A percentile compares a stretch with the other conserved stretches of the same genome.
Conservation (phyloP, 2,797 vertebrate genomes). For the Garrulus glandarius region DNA sequence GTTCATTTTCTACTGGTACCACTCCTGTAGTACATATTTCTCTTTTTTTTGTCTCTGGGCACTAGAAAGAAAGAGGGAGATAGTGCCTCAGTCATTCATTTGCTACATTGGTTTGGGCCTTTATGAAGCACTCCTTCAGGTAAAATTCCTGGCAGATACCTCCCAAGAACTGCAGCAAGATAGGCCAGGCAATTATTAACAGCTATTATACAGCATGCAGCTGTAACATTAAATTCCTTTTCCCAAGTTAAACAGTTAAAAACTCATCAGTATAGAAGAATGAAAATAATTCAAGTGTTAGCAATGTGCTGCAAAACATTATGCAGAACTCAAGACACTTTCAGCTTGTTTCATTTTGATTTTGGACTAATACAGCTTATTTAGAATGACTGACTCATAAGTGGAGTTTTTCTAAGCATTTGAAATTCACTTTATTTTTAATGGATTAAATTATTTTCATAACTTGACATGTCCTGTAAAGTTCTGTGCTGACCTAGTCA, state of each 20-base stretch:
- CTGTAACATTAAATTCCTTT: background rate
- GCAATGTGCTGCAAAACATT: background rate
- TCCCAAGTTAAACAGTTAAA: background rate
- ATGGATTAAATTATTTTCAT: background rate
- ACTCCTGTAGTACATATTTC: background rate
- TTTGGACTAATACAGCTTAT: background rate
- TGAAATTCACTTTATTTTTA: background rate
- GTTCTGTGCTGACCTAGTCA: background rate
- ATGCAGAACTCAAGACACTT: background rate
- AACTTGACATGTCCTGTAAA: background rate
- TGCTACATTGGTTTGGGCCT: background rate
- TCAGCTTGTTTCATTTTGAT: background rate
- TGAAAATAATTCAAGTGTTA: background rate
- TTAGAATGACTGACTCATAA: background rate
- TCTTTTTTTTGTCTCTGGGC: background rate
- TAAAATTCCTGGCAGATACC: background rate
- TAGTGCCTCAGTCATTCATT: background rate
- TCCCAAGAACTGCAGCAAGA: background rate
- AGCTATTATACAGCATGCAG: fast-evolving
- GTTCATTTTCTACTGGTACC: background rate
- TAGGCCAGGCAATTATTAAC: background rate
- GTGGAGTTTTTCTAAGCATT: background rate
- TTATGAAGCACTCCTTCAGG: background rate
- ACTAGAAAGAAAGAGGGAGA: background rate
- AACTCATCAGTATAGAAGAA: background rate